Conservation (phyloP, 2,888 invertebrate genomes). For the Chromoteleia sp. region DNA sequence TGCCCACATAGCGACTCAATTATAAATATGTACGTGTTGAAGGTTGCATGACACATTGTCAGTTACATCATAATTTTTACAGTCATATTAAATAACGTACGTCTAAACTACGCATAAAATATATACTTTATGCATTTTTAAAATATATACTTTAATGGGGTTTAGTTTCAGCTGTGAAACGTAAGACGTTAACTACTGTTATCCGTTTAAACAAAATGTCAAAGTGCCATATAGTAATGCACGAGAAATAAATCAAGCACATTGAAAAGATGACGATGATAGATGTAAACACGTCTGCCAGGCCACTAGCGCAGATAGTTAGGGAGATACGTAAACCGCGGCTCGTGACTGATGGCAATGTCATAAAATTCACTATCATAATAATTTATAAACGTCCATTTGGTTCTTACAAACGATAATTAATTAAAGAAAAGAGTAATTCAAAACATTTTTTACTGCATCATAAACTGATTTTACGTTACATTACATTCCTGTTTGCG, state of each 20-base stretch:
- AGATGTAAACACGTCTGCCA: conserved; percentile 82
- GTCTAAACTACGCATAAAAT: conserved; percentile 8
- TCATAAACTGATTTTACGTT: conserved; percentile 16
- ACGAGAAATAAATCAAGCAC: conserved; percentile 83
- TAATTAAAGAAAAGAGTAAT: conserved; percentile 69
- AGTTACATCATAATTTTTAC: conserved; percentile 9
- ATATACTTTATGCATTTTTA: conserved; percentile 44
- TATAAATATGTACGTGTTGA: not conserved
- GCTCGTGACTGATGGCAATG: conserved; percentile 83
- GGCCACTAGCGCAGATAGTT: conserved; percentile 71
- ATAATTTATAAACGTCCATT: conserved; percentile 83
- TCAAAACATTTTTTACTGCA: conserved; percentile 17
- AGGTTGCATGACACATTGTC: conserved; percentile 1
- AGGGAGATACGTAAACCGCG: conserved; percentile 79
- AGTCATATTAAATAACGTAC: not conserved
- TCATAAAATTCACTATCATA: conserved; percentile 84
- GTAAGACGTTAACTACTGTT: conserved; percentile 75
- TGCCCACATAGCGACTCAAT: not conserved
- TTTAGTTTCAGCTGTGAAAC: conserved; percentile 44
- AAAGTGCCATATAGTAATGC: conserved; percentile 84
- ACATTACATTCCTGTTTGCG: not conserved
- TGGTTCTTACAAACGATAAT: conserved; percentile 84
- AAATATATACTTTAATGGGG: conserved; percentile 25
- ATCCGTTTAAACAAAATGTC: conserved; percentile 84
- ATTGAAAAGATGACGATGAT: conserved; percentile 85